A percentile compares a stretch with the other conserved stretches of the same genome.
Evolutionary conservation across 1,140 invertebrate species (phyloP).

Genomic region (Sitophilus oryzae): DNA sequence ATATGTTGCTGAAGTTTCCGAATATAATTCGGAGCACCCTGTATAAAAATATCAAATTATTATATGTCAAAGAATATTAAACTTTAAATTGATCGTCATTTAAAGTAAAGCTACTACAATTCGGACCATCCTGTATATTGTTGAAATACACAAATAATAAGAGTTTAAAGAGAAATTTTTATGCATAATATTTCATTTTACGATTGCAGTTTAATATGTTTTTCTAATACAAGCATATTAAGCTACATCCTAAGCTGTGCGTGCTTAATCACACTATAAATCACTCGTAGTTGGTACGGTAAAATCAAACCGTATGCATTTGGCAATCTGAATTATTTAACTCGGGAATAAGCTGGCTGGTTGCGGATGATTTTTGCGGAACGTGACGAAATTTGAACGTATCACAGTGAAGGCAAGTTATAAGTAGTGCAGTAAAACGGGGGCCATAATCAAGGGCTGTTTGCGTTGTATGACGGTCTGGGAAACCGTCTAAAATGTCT

Average conservation of each 20-base stretch:
- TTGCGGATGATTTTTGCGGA: not conserved
- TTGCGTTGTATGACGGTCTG: slow-evolving; percentile 26
- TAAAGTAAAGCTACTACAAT: not conserved
- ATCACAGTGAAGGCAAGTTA: slow-evolving; percentile 11
- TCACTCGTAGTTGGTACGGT: too few relatives aligned
- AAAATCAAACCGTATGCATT: slow-evolving; percentile 1
- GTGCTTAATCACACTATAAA: too few relatives aligned
- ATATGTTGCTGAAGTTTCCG: too few relatives aligned
- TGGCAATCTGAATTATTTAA: not conserved
- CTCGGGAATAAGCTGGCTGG: not conserved
- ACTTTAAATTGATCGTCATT: not conserved
- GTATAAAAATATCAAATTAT: too few relatives aligned
- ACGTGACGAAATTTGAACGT: slow-evolving; percentile 19
- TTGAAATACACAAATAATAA: too few relatives aligned
- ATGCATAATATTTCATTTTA: too few relatives aligned
- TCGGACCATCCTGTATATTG: too few relatives aligned
- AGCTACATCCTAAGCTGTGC: too few relatives aligned
- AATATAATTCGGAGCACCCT: too few relatives aligned
- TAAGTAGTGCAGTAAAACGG: slow-evolving; percentile 17
- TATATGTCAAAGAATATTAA: slow-evolving; percentile 1
- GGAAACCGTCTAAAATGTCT: slow-evolving; percentile 33
- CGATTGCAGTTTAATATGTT: too few relatives aligned
- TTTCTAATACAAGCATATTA: too few relatives aligned
- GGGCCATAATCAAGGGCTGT: slow-evolving; percentile 19
- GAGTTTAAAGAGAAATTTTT: too few relatives aligned